Percentiles rank a stretch among this genome's conserved stretches.
Evolutionary conservation across 2,797 vertebrate species (phyloP).

Genomic region (Hirundo rustica): DNA sequence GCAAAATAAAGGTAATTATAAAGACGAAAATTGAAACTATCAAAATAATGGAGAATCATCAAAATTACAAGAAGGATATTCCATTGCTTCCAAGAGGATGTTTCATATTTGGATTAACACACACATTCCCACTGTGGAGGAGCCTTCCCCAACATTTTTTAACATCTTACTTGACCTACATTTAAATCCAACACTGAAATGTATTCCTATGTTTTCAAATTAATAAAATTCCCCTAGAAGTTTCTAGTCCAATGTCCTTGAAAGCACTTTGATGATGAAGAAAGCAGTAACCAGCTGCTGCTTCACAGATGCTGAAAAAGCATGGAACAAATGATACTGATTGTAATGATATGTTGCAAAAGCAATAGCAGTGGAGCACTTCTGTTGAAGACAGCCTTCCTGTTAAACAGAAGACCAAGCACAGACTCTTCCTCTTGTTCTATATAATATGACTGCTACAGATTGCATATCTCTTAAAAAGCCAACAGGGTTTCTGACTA

Average conservation of each 20-base stretch:
- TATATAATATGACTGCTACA: conserved; percentile 24
- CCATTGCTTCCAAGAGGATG: neutral
- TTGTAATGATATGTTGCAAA: conserved; percentile 79
- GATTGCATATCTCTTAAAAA: conserved; percentile 44
- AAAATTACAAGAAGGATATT: neutral
- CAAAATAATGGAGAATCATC: neutral
- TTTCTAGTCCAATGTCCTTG: conserved; percentile 75
- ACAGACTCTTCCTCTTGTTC: conserved; percentile 62
- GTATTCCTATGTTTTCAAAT: conserved; percentile 55
- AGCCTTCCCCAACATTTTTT: neutral
- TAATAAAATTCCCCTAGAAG: conserved; percentile 71
- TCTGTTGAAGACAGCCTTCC: conserved; percentile 61
- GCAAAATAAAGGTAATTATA: neutral
- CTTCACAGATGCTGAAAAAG: conserved; percentile 75
- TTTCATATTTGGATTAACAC: neutral
- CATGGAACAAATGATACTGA: conserved; percentile 76
- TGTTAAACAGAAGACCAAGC: conserved; percentile 66
- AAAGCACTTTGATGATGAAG: conserved; percentile 80
- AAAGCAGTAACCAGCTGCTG: conserved; percentile 77
- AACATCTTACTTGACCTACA: conserved; percentile 56
- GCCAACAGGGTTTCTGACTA: conserved; percentile 2
- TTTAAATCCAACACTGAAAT: conserved; percentile 33
- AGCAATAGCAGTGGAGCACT: conserved; percentile 61
- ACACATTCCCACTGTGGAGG: neutral
- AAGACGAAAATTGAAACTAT: neutral